phyloP scores from a whole-genome alignment of 2,113 vertebrate genomes.

The Acrocephalus kingi region DNA sequence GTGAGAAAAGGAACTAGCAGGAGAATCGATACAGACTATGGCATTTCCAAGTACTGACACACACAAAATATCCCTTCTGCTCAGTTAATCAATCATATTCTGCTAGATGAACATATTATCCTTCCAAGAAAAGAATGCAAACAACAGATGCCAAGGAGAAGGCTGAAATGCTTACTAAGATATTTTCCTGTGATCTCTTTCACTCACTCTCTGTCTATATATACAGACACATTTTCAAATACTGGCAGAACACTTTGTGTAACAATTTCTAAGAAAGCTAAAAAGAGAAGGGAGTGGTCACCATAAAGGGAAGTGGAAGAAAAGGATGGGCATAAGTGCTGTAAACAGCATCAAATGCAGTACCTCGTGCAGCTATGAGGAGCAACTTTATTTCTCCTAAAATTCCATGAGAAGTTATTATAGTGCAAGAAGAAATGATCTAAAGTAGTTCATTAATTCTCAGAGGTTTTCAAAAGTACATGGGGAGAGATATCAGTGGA shows the following conservation, averaged over 20 bases:
- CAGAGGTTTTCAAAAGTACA: background rate
- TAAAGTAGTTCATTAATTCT: background rate
- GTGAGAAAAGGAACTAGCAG: background rate
- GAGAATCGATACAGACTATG: background rate
- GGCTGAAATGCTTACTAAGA: constrained; percentile 38
- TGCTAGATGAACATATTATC: constrained; percentile 29
- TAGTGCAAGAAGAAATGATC: background rate
- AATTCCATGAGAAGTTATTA: background rate
- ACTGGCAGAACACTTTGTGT: background rate
- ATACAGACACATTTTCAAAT: background rate
- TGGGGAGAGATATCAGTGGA: background rate
- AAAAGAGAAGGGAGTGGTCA: background rate
- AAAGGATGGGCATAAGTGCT: background rate
- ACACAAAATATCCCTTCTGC: constrained; percentile 22
- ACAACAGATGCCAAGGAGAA: constrained; percentile 17
- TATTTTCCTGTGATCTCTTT: constrained; percentile 17
- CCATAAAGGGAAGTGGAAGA: background rate
- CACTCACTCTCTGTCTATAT: background rate
- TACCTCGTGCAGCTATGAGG: background rate
- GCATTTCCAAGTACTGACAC: constrained; percentile 18
- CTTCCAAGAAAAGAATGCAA: constrained; percentile 33
- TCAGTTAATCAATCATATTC: constrained; percentile 48
- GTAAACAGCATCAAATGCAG: background rate
- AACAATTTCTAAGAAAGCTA: background rate
- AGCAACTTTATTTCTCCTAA: background rate